These are phyloP conservation scores for Tetraodon nigroviridis DNA, from an alignment of 2,113 vertebrate genomes.

Conservation along the genomic window DNA sequence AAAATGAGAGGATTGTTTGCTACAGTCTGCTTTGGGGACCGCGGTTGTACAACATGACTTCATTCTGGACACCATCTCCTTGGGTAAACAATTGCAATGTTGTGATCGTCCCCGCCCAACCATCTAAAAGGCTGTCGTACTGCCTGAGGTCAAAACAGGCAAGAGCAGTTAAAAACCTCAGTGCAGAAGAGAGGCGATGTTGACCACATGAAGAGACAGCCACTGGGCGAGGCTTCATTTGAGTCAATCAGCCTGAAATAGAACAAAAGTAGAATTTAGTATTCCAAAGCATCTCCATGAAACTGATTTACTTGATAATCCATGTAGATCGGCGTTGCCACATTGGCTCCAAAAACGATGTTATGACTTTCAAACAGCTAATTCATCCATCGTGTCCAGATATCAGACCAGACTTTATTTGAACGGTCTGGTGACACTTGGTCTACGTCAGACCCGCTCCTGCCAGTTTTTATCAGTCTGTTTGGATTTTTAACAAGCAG, in stretches of 20 bases:
- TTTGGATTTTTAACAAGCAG: constrained; percentile 26
- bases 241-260: constrained; percentile 17
- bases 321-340: constrained; percentile 33
- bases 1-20: not conserved
- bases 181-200: constrained; percentile 11
- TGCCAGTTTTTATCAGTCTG: constrained; percentile 3
- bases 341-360: constrained; percentile 22
- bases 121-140: constrained; percentile 63
- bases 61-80: constrained; percentile 21
- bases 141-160: constrained; percentile 25
- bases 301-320: constrained; percentile 19
- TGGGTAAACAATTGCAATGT: constrained; percentile 22
- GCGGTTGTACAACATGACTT: constrained; percentile 1
- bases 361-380: constrained; percentile 24
- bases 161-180: constrained; percentile 18
- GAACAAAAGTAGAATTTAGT: constrained; percentile 24
- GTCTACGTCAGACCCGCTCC: constrained; percentile 17
- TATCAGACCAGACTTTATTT: constrained; percentile 15
- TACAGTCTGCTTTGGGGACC: constrained; percentile 30
- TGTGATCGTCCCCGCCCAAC: constrained; percentile 16
- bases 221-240: constrained; percentile 48
- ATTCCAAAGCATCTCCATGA: constrained; percentile 34
- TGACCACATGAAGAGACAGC: constrained; percentile 6
- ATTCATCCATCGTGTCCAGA: constrained; percentile 29
- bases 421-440: constrained; percentile 19